phyloP scores from a whole-genome alignment of 2,113 vertebrate species.

The Sylvilagus bachmani region DNA sequence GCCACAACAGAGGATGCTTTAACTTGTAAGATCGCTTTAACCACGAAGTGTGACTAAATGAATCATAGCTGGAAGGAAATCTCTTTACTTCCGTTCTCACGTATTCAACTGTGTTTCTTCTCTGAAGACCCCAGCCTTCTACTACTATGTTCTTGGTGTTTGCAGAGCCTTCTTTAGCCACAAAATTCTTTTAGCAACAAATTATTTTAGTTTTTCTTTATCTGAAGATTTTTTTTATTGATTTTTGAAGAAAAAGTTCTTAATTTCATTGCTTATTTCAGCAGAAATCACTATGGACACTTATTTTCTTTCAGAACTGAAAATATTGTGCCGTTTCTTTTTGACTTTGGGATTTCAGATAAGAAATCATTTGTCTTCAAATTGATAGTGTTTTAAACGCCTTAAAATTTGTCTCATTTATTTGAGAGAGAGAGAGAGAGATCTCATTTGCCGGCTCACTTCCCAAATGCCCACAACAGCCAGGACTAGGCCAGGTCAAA shows the following conservation, averaged over 20 bases:
- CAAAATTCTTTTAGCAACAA: not conserved
- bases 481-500: too few species aligned
- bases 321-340: not conserved
- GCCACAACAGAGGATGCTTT: not conserved
- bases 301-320: constrained; percentile 55
- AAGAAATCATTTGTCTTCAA: constrained; percentile 35
- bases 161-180: not conserved
- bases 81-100: not conserved
- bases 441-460: too few species aligned
- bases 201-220: not conserved
- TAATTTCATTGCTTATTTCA: not conserved
- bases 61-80: not conserved
- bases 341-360: not conserved
- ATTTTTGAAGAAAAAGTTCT: not conserved
- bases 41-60: not conserved
- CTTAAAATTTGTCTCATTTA: too few species aligned
- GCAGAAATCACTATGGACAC: constrained; percentile 29
- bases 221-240: not conserved
- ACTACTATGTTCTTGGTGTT: not conserved
- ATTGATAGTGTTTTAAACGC: not conserved
- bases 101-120: not conserved
- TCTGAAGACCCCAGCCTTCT: not conserved
- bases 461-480: too few species aligned
- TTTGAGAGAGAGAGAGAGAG: too few species aligned
- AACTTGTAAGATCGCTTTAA: not conserved